These are phyloP conservation scores for Mermis nigrescens DNA, from an alignment of 2,888 invertebrate species.

Conservation along the genomic window DNA sequence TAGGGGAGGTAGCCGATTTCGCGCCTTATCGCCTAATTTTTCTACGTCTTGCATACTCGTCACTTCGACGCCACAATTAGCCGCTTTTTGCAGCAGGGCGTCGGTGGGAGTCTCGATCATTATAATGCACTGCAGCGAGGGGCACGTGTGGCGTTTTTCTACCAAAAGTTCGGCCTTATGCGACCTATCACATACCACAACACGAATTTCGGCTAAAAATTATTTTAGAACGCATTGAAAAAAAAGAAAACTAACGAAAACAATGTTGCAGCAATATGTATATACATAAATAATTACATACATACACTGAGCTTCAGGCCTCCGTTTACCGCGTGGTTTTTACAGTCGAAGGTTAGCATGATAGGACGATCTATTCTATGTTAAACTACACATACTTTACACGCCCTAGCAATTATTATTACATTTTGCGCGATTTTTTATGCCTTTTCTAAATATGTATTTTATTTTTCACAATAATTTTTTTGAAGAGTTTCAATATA, in stretches of 20 bases:
- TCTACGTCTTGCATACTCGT: background rate
- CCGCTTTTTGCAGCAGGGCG: background rate
- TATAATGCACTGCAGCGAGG: background rate
- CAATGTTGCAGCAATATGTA: too few relatives aligned
- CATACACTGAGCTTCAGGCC: too few relatives aligned
- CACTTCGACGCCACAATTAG: background rate
- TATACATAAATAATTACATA: too few relatives aligned
- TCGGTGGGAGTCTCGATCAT: background rate
- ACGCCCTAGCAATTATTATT: too few relatives aligned
- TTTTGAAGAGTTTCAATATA: too few relatives aligned
- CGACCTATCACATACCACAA: background rate
- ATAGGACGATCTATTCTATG: too few relatives aligned
- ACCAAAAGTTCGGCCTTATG: background rate
- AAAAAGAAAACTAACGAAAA: background rate
- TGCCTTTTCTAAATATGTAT: too few relatives aligned
- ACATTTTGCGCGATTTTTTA: too few relatives aligned
- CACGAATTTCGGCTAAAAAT: constrained; percentile 1
- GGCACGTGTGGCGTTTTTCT: background rate
- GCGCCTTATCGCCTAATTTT: background rate
- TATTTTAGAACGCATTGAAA: background rate
- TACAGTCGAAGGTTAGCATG: too few relatives aligned
- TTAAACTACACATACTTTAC: too few relatives aligned
- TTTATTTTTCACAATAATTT: too few relatives aligned
- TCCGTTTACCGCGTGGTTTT: too few relatives aligned
- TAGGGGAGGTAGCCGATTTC: background rate